phyloP scores from a whole-genome alignment of 2,888 invertebrate species.

The Phytoseiulus persimilis region DNA sequence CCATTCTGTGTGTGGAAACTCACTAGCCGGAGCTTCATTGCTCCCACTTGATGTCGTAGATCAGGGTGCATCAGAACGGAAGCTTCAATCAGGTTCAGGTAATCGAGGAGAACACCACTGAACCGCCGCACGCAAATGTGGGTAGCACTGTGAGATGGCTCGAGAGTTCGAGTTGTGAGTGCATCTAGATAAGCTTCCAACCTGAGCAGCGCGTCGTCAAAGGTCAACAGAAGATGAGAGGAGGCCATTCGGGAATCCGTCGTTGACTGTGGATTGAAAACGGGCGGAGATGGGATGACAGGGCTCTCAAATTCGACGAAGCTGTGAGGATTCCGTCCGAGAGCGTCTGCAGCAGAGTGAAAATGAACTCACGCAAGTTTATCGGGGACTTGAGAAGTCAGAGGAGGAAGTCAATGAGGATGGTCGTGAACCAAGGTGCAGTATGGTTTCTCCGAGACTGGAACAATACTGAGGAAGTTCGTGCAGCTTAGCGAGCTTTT shows the following conservation, averaged over 20 bases:
- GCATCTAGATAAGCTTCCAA: not conserved
- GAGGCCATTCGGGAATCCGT: not conserved
- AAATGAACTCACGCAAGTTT: too few relatives aligned
- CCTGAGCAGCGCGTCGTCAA: not conserved
- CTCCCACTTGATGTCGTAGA: not conserved
- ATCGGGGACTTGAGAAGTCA: too few relatives aligned
- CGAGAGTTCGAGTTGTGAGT: not conserved
- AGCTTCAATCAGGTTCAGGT: constrained; percentile 14
- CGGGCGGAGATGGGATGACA: not conserved
- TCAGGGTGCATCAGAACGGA: constrained; percentile 12
- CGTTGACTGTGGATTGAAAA: not conserved
- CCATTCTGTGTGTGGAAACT: not conserved
- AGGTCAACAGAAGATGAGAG: not conserved
- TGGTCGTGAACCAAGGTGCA: too few relatives aligned
- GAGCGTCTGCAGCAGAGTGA: too few relatives aligned
- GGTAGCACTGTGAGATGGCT: not conserved
- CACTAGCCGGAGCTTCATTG: not conserved
- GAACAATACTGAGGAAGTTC: too few relatives aligned
- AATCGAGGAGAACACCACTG: not conserved
- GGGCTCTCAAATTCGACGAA: not conserved
- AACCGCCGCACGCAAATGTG: constrained; percentile 14
- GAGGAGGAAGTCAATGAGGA: too few relatives aligned
- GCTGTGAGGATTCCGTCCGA: too few relatives aligned
- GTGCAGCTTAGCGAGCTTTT: too few relatives aligned
- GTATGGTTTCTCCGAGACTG: too few relatives aligned